Percentiles rank a stretch among this genome's conserved stretches.
phyloP scores from a whole-genome alignment of 1,140 invertebrate species.

The Xylocopa sonorina region DNA sequence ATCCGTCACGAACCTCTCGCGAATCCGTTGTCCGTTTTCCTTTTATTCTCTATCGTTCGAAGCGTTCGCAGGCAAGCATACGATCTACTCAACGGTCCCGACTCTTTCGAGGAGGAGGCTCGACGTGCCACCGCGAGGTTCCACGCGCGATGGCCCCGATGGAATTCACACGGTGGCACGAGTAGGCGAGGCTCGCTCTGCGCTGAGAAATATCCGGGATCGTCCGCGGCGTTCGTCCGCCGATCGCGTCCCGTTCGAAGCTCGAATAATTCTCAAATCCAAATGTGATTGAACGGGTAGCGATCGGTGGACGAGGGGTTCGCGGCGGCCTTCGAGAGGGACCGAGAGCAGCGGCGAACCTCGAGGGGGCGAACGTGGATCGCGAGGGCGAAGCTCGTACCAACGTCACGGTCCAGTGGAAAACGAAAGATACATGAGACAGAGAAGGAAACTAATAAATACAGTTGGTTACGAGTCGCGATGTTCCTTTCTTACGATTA shows the following conservation, averaged over 20 bases:
- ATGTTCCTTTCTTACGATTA: slow-evolving; percentile 53
- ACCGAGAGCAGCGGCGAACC: neutral
- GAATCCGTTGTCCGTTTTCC: neutral
- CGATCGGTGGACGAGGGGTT: neutral
- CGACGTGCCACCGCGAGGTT: too few species aligned
- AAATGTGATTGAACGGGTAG: neutral
- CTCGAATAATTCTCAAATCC: neutral
- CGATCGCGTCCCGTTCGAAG: neutral
- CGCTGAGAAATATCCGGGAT: too few species aligned
- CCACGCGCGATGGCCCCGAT: too few species aligned
- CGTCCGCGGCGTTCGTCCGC: neutral
- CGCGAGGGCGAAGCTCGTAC: slow-evolving; percentile 53
- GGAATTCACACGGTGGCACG: neutral
- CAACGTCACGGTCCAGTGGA: slow-evolving; percentile 36
- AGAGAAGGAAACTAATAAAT: slow-evolving; percentile 39
- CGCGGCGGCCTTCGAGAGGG: neutral
- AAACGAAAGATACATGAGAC: too few species aligned
- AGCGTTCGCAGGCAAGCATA: neutral
- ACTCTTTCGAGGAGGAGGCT: too few species aligned
- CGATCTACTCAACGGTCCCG: too few species aligned
- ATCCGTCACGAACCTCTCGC: too few species aligned
- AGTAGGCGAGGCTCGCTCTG: too few species aligned
- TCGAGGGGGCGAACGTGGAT: neutral
- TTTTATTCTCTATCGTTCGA: neutral
- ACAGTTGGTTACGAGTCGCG: slow-evolving; percentile 19